Evolutionary conservation across 2,888 invertebrate species (phyloP), one percentile per base, ranked within the genome.

Genomic region (Philhelius pedissequus): DNA sequence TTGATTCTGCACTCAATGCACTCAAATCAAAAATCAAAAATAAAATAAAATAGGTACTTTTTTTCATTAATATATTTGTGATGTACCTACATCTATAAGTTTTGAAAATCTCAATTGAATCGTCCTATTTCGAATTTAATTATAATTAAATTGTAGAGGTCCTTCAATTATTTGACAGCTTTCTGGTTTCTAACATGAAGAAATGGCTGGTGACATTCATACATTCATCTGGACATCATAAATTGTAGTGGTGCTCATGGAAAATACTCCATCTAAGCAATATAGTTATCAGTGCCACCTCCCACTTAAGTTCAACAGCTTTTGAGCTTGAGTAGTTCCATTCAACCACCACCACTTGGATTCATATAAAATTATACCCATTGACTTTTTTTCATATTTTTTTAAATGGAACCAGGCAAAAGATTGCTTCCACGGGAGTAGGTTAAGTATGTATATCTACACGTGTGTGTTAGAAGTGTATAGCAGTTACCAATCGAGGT

Each of bases 371-470:
- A 40, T 66, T 43, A 32, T 25, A 6, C 32, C 35, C 71, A 79
- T 80, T 75, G 79, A 52, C 79, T 64, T 56, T 18, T 35, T n/a
- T 27, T 27, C 15, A n/a, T n/a, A n/a, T 35, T 35, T 20, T 20
- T 3, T 4, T 20, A 60, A 54, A 76, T 38, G 62, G 54, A 40
- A 76, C 35, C 45, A 22, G 20, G 43, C 50, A 30, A 50, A 68
- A 66, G 43, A 75, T 84, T 68, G 66, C 71, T 79, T 80, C 75
- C 25, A 32, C 5, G 38, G 60, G 71, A 84, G 70, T 84, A 84
- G 84, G 84, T 80, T 84, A 84, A 84, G 84, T 62, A 80, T 68
- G 70, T 58, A 62, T 58, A 35, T 30, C 66, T 5, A 27, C 22
- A 60, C 48, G 40, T 52, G 73, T 52, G 73, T 66, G 70, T 60